These are phyloP conservation scores for Anaspis maculata DNA, from an alignment of 2,888 invertebrate genomes.

Conservation along the genomic window DNA sequence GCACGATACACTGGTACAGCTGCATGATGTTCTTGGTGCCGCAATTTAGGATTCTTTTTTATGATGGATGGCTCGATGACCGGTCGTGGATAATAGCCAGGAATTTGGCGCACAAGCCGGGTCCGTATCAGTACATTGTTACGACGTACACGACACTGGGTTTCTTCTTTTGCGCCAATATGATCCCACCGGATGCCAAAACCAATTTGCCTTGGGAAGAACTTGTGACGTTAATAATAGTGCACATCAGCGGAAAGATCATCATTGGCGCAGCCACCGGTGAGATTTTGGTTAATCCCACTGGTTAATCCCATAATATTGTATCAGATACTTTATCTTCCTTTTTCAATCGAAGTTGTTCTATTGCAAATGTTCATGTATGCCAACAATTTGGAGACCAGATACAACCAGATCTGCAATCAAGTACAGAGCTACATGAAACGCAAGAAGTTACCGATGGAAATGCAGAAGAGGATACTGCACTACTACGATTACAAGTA, in stretches of 20 bases:
- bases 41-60: no score
- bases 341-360: no score
- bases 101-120: conserved; percentile 1
- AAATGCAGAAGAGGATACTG: conserved; percentile 36
- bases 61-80: no score
- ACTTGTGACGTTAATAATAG: conserved; percentile 2
- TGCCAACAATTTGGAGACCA: conserved; percentile 10
- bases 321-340: no score
- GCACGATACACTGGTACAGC: no score
- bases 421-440: conserved; percentile 39
- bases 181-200: conserved; percentile 2
- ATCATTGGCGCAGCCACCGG: conserved; percentile 44
- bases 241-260: conserved; percentile 13
- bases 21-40: background rate
- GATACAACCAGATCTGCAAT: conserved; percentile 40
- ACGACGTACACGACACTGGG: conserved; percentile 4
- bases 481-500: conserved; percentile 40
- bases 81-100: conserved; percentile 4
- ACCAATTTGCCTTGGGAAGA: conserved; percentile 6
- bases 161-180: conserved; percentile 5
- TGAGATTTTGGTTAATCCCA: conserved; percentile 1
- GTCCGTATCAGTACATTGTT: background rate
- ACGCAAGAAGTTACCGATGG: conserved; percentile 37
- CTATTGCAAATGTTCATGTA: conserved; percentile 30
- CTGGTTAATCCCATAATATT: no score